These are phyloP conservation scores for Apamea epomidion DNA, from an alignment of 2,888 invertebrate genomes.

Conservation along the genomic window DNA sequence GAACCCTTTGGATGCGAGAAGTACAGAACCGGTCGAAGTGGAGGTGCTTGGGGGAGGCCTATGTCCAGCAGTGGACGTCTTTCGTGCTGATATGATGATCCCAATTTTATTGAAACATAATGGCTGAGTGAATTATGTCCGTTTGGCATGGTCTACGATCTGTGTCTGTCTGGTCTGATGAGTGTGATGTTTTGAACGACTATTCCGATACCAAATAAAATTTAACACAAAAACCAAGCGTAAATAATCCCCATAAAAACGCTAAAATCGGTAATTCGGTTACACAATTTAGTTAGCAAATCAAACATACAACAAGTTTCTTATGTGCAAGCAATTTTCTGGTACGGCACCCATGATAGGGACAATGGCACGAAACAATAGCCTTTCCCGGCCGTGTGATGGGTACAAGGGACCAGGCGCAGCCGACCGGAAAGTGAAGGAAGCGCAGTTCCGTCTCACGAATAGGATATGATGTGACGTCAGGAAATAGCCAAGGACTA, in stretches of 20 bases:
- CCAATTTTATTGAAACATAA: neutral
- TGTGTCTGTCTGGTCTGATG: too few species aligned
- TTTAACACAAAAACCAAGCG: conserved; percentile 23
- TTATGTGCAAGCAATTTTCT: conserved; percentile 63
- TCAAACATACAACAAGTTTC: conserved; percentile 36
- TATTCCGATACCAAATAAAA: conserved; percentile 22
- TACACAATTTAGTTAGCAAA: conserved; percentile 45
- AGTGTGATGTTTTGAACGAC: neutral
- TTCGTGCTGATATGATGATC: too few species aligned
- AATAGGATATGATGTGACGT: conserved; percentile 69
- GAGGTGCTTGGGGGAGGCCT: too few species aligned
- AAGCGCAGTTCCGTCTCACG: conserved; percentile 83
- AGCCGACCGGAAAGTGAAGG: conserved; percentile 82
- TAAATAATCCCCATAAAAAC: conserved; percentile 24
- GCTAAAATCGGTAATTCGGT: conserved; percentile 33
- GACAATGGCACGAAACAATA: conserved; percentile 79
- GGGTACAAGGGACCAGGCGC: conserved; percentile 72
- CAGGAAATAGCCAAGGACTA: conserved; percentile 68
- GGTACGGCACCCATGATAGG: conserved; percentile 64
- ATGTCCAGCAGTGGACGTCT: too few species aligned
- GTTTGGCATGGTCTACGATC: neutral
- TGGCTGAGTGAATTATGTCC: neutral
- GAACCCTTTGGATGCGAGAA: too few species aligned
- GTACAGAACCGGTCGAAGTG: too few species aligned
- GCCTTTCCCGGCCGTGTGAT: conserved; percentile 71